Evolutionary conservation across 2,888 invertebrate species (phyloP).

Genomic region (Thysanoteuthis rhombus): DNA sequence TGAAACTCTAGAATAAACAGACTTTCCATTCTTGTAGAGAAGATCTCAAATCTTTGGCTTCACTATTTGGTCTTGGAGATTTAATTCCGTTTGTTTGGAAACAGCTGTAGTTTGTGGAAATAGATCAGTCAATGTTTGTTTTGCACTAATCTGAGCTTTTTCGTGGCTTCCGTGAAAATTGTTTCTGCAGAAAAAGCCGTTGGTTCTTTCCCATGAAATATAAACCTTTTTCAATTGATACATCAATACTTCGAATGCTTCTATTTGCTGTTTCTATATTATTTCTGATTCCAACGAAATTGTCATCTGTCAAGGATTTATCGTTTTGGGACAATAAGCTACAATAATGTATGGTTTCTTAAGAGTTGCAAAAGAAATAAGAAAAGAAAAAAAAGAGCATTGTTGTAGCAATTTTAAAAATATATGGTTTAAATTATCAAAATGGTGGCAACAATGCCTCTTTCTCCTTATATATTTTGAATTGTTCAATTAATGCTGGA

Average conservation of each 20-base stretch:
- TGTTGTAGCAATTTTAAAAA: too few relatives aligned
- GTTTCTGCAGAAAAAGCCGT: neutral
- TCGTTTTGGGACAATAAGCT: neutral
- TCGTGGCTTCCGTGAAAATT: neutral
- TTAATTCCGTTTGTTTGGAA: neutral
- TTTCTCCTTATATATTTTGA: neutral
- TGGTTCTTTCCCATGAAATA: neutral
- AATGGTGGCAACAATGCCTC: neutral
- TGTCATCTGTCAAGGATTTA: neutral
- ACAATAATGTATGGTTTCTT: neutral
- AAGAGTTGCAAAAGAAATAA: neutral
- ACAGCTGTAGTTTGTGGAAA: neutral
- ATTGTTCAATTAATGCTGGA: neutral
- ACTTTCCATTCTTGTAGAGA: neutral
- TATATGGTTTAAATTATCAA: too few relatives aligned
- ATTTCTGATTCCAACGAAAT: neutral
- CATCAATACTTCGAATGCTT: neutral
- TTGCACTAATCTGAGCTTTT: neutral
- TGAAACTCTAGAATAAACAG: neutral
- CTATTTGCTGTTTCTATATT: neutral
- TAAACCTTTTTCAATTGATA: neutral
- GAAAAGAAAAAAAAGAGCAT: neutral
- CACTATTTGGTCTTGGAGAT: neutral
- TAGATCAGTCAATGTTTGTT: neutral
- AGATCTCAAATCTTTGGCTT: neutral